Base-by-base conservation (phyloP, 2,113 vertebrate genomes). In the Solea solea region DNA sequence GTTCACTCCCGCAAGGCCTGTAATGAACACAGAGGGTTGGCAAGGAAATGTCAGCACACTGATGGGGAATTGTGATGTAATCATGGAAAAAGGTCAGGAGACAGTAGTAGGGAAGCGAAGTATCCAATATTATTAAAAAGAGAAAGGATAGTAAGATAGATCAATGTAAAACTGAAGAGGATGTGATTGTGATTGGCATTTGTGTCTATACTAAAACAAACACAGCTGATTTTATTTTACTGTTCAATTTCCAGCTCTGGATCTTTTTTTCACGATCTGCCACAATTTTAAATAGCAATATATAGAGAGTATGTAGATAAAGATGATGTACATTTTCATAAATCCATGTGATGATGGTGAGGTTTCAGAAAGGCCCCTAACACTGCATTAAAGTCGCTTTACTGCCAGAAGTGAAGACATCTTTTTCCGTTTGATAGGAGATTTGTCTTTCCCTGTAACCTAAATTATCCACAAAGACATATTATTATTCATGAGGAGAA, bases 401-500 rank as follows among this genome's bases (percentile, higher is more conserved):
- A 72, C 16, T 52, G 25, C 7, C 10, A 64, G 55, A 80, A 71
- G 70, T 68, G 44, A 72, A 34, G 39, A 61, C 49, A 61, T 28
- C 8, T 61, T 57, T 16, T 3, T 7, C 25, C 73, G 74, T 81
- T 72, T 12, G 63, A 73, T 62, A 83, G 21, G 21, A 21, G 54
- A 82, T 84, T 75, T 80, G 53, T 87, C 69, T 81, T 56, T 58
- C 55, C 42, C 55, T 50, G 51, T 59, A 46, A 13, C 44, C 54
- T 78, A 63, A 82, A 82, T 85, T 69, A 90, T 81, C 79, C 67
- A 84, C 69, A 67, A 34, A 74, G 42, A 55, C 21, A 34, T 46
- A 76, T 86, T 84, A 85, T 73, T 87, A 89, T 88, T 89, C 74
- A 87, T 88, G 83, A 79, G 59, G 42, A 11, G 1, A 56, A 55